Evolutionary conservation across 2,113 vertebrate genomes (phyloP).

Genomic region (Sorex araneus): DNA sequence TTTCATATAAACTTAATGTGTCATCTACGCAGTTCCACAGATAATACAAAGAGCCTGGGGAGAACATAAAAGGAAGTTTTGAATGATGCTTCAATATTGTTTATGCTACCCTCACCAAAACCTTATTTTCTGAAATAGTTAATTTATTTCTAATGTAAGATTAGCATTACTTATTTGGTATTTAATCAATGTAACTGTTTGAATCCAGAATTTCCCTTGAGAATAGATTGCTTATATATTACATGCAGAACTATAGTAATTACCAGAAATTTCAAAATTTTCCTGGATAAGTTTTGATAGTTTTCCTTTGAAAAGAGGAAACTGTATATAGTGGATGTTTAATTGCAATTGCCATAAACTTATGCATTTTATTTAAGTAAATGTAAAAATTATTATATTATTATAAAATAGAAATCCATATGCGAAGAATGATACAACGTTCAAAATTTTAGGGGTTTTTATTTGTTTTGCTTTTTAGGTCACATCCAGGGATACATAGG

Average conservation of each 20-base stretch:
- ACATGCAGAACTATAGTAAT: neutral
- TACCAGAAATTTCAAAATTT: neutral
- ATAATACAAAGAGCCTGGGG: too few species aligned
- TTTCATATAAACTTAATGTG: too few species aligned
- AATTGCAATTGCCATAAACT: neutral
- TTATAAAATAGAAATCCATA: too few species aligned
- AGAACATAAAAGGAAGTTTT: neutral
- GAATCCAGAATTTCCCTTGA: neutral
- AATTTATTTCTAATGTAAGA: neutral
- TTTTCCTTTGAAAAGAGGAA: neutral
- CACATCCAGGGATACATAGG: too few species aligned
- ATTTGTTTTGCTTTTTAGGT: too few species aligned
- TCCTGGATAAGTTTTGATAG: neutral
- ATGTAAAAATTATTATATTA: too few species aligned
- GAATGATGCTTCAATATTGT: neutral
- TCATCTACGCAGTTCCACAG: neutral
- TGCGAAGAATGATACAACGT: too few species aligned
- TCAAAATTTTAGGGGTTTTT: too few species aligned
- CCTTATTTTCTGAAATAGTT: neutral
- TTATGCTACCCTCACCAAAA: neutral
- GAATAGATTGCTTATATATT: neutral
- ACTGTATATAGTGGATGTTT: neutral
- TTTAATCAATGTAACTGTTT: neutral
- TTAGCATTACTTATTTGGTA: neutral
- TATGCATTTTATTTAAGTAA: constrained; percentile 21